Base-by-base conservation (phyloP, 2,888 invertebrate genomes). In the Diarsia brunnea region DNA sequence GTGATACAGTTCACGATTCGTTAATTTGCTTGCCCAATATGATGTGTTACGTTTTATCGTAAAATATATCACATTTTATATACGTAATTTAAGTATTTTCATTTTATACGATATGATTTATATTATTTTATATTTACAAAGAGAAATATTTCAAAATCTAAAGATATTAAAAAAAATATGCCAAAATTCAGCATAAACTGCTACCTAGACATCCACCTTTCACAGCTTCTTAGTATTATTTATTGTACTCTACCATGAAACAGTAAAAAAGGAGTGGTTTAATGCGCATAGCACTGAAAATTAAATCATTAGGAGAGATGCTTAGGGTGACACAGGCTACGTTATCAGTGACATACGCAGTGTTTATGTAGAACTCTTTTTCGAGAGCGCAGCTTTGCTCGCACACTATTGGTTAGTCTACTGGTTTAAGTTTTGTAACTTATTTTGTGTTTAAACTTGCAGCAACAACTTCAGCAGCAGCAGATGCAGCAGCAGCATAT, bases 321-420 rank as follows among this genome's bases (percentile, higher is more conserved):
- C 31, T 47, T 51, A 24, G 51, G 75, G 64, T 64, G 31, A 75
- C 43, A 74, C 16, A 31, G 63, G 55, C 38, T 38, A 38, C 8
- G 38, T 38, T 38, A 78, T 78, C 77, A 78, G 78, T 78, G 79
- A 82, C 79, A 79, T 79, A 79, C 79, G 79, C 79, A 79, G 79
- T 82, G 79, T 81, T 84, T 49, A 61, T 58, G 49, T 84, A 84
- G 31, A 80, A 63, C 1, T 60, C 14, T 51, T 27, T 49, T 45
- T 31, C 31, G 7, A 49, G 76, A 75, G 77, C 31, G 78, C 61
- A 76, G 49, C 61, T 67, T 82, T 21, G 49, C 61, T 24, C 16
- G 82, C 49, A 51, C 51, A 58, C 31, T 24, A n/a, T 58, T 12
- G 14, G 60, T 58, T 51, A 65, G 43, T 49, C 47, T 27, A 31